Percentiles rank a stretch among this genome's conserved stretches.
Evolutionary conservation across 2,113 vertebrate species (phyloP).

Genomic region (Phainopepla nitens): DNA sequence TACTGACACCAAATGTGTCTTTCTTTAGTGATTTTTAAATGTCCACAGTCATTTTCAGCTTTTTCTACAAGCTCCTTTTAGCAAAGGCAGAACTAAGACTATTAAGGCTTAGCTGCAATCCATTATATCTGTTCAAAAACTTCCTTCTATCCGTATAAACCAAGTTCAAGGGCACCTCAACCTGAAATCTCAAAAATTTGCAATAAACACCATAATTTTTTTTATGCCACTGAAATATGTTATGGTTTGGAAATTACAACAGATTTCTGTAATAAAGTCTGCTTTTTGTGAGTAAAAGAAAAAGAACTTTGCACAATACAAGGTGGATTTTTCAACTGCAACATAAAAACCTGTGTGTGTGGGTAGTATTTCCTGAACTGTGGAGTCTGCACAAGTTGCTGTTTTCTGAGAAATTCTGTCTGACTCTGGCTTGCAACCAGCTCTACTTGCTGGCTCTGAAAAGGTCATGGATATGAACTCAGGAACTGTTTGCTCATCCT

Average conservation of each 20-base stretch:
- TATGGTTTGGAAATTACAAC: background rate
- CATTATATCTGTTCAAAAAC: background rate
- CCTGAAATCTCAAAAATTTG: background rate
- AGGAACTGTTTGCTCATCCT: background rate
- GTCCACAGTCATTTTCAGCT: background rate
- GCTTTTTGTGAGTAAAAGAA: background rate
- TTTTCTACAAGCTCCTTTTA: background rate
- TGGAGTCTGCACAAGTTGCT: background rate
- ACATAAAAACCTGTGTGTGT: background rate
- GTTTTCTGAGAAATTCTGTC: background rate
- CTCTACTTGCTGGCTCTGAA: background rate
- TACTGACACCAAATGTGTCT: background rate
- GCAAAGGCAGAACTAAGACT: background rate
- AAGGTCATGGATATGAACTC: accelerated
- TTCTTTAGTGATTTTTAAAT: background rate
- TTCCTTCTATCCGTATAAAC: background rate
- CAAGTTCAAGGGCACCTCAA: background rate
- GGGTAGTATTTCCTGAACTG: background rate
- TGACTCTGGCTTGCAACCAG: background rate
- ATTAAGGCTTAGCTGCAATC: background rate
- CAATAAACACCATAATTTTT: background rate
- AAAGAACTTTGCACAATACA: background rate
- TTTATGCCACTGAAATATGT: background rate
- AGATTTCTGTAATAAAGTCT: background rate
- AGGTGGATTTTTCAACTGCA: background rate